These are phyloP conservation scores for Leptopilina myrica DNA, from an alignment of 2,888 invertebrate genomes.

Conservation along the genomic window DNA sequence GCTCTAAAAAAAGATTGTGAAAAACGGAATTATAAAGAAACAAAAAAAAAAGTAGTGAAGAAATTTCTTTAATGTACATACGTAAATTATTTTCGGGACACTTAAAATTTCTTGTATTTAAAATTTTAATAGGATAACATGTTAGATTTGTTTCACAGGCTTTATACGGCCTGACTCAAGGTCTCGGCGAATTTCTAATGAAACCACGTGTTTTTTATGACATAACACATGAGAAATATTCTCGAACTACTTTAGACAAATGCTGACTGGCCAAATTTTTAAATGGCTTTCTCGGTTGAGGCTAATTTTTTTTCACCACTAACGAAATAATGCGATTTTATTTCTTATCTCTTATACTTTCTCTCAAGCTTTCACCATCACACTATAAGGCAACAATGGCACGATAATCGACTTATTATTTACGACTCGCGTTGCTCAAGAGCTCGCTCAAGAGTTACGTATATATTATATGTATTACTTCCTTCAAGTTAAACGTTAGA, in stretches of 20 bases:
- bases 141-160: background rate
- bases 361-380: conserved; percentile 56
- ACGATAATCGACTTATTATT: conserved; percentile 60
- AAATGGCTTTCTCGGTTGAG: conserved; percentile 48
- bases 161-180: background rate
- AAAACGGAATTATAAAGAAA: too few species aligned
- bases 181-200: conserved; percentile 29
- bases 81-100: background rate
- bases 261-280: conserved; percentile 43
- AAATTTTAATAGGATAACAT: conserved; percentile 4
- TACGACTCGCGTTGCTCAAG: conserved; percentile 55
- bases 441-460: conserved; percentile 45
- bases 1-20: too few species aligned
- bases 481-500: background rate
- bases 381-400: conserved; percentile 52
- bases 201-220: conserved; percentile 32
- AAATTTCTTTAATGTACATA: too few species aligned
- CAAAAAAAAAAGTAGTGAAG: too few species aligned
- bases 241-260: conserved; percentile 36
- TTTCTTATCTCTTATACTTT: conserved; percentile 53
- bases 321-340: conserved; percentile 45
- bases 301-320: conserved; percentile 42
- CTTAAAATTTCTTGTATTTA: background rate
- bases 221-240: conserved; percentile 35
- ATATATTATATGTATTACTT: conserved; percentile 28